Percentiles rank a stretch among this genome's conserved stretches.
Evolutionary conservation across 2,797 vertebrate genomes (phyloP).

Genomic region (Microctenopoma steveboyesi): DNA sequence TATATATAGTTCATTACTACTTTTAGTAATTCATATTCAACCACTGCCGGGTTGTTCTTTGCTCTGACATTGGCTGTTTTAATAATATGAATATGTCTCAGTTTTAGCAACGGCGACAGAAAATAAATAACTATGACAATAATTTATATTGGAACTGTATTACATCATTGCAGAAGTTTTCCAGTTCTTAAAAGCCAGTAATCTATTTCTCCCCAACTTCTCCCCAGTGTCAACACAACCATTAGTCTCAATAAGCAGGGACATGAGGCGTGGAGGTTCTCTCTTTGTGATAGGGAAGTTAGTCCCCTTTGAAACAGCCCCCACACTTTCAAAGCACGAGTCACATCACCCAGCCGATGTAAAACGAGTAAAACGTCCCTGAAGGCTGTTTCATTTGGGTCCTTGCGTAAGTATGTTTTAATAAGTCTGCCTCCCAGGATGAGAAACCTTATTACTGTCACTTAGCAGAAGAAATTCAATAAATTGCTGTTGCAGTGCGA

Average conservation of each 20-base stretch:
- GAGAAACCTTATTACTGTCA: constrained; percentile 20
- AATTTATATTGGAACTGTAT: constrained; percentile 57
- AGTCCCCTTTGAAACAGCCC: constrained; percentile 19
- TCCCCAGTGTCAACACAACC: constrained; percentile 58
- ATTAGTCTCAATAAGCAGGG: constrained; percentile 76
- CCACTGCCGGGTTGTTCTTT: constrained; percentile 33
- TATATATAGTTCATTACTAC: background rate
- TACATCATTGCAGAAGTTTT: constrained; percentile 64
- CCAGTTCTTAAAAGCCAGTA: constrained; percentile 56
- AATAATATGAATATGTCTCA: constrained; percentile 21
- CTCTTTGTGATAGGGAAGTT: constrained; percentile 46
- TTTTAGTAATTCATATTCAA: constrained; percentile 30
- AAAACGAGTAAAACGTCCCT: constrained; percentile 20
- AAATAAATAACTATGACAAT: constrained; percentile 69
- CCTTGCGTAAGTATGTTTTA: constrained; percentile 29
- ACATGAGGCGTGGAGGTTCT: constrained; percentile 56
- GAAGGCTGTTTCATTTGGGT: constrained; percentile 8
- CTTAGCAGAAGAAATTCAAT: constrained; percentile 31
- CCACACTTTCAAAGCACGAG: constrained; percentile 49
- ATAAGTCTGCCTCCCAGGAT: constrained; percentile 13
- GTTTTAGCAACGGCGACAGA: constrained; percentile 28
- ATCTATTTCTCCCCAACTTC: constrained; percentile 67
- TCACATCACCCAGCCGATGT: constrained; percentile 12
- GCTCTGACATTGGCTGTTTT: constrained; percentile 30
- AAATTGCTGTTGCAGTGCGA: constrained; percentile 5